A percentile compares a stretch with the other conserved stretches of the same genome.
phyloP scores from a whole-genome alignment of 2,888 invertebrate genomes.

The Tanypteryx hageni region DNA sequence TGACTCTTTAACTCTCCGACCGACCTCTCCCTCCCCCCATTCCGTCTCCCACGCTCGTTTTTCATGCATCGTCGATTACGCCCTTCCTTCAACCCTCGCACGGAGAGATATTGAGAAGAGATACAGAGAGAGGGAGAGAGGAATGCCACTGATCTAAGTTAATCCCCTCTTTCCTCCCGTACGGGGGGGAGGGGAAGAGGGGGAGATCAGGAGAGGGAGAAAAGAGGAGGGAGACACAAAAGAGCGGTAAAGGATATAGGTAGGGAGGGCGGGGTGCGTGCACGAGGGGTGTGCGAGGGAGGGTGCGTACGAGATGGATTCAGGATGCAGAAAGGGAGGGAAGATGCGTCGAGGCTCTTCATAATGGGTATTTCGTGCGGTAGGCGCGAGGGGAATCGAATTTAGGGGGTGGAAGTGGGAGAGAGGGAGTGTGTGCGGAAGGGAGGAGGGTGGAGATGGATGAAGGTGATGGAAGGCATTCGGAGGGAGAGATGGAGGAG shows the following conservation, averaged over 20 bases:
- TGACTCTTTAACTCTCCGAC: background rate
- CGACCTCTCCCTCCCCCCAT: too few relatives aligned
- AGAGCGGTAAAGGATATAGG: background rate
- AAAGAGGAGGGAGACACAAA: background rate
- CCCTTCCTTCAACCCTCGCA: background rate
- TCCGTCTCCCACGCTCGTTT: background rate
- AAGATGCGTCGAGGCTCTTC: background rate
- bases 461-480: background rate
- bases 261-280: background rate
- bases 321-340: background rate
- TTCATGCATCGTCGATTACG: background rate
- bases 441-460: background rate
- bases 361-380: constrained; percentile 6
- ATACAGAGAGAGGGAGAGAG: background rate
- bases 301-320: background rate
- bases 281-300: background rate
- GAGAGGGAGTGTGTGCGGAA: background rate
- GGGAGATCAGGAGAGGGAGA: background rate
- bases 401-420: background rate
- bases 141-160: background rate
- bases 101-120: background rate
- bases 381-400: background rate
- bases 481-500: background rate
- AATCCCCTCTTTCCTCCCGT: background rate
- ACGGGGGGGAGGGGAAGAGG: background rate